Percentiles rank a stretch among this genome's conserved stretches.
Conservation (phyloP, 1,140 invertebrate genomes). For the Arctopsyche grandis region DNA sequence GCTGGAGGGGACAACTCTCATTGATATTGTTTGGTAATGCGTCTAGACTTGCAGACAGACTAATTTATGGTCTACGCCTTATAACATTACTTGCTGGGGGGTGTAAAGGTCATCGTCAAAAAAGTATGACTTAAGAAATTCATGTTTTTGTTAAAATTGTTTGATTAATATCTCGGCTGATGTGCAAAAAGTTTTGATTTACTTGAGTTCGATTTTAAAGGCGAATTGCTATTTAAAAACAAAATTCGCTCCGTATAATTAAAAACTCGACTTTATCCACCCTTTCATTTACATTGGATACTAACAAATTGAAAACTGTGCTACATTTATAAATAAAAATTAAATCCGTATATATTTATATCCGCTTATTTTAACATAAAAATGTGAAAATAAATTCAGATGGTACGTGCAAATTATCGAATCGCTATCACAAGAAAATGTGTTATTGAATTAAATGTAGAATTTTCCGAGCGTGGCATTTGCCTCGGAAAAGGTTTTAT, state of each 20-base stretch:
- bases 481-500: too few species aligned
- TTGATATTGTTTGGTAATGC: conserved; percentile 40
- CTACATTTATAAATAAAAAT: not conserved
- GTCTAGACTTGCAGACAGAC: conserved; percentile 40
- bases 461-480: too few species aligned
- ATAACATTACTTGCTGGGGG: conserved; percentile 14
- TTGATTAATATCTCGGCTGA: conserved; percentile 4
- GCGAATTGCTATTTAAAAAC: too few species aligned
- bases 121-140: not conserved
- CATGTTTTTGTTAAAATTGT: not conserved
- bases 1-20: not conserved
- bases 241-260: too few species aligned
- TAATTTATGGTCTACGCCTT: conserved; percentile 40
- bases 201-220: not conserved
- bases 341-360: not conserved
- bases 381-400: too few species aligned
- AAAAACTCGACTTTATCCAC: too few species aligned
- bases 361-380: too few species aligned
- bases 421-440: too few species aligned
- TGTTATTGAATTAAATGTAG: too few species aligned
- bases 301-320: too few species aligned
- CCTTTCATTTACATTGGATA: too few species aligned
- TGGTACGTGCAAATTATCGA: too few species aligned
- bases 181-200: not conserved
- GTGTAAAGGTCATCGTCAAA: not conserved